Percentiles rank a stretch among this genome's conserved stretches.
phyloP scores from a whole-genome alignment of 2,113 vertebrate genomes.

The Athene noctua region DNA sequence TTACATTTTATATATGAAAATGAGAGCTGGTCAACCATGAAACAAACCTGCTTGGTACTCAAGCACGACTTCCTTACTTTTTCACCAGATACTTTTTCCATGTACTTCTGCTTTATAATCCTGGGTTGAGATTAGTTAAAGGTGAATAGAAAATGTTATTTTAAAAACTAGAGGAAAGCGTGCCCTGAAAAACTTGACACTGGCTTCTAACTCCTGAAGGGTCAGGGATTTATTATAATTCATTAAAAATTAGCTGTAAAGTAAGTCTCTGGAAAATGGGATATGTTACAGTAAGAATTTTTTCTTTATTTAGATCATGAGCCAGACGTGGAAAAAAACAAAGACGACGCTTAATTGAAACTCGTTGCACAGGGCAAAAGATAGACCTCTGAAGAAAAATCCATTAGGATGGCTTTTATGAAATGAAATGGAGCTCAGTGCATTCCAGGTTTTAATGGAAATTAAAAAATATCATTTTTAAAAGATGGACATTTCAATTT shows the following conservation, averaged over 20 bases:
- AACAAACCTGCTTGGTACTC: background rate
- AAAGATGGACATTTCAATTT: background rate
- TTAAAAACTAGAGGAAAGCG: background rate
- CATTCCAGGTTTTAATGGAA: background rate
- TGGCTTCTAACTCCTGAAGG: background rate
- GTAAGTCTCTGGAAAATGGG: background rate
- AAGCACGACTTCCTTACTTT: background rate
- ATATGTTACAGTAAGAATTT: background rate
- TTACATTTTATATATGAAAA: conserved; percentile 37
- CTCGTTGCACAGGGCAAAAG: background rate
- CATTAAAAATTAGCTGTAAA: background rate
- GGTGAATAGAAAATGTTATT: background rate
- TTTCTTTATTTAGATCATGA: background rate
- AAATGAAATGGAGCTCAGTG: background rate
- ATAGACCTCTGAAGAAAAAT: background rate
- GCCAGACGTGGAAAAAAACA: background rate
- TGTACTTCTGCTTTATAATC: background rate
- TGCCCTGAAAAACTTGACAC: background rate
- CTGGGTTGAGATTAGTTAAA: conserved; percentile 32
- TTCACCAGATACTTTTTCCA: background rate
- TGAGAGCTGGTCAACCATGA: conserved; percentile 31
- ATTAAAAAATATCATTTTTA: background rate
- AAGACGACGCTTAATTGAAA: background rate
- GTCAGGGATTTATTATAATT: background rate
- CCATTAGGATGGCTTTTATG: background rate